Evolutionary conservation across 2,797 vertebrate species (phyloP).

Genomic region (Hybognathus amarus): DNA sequence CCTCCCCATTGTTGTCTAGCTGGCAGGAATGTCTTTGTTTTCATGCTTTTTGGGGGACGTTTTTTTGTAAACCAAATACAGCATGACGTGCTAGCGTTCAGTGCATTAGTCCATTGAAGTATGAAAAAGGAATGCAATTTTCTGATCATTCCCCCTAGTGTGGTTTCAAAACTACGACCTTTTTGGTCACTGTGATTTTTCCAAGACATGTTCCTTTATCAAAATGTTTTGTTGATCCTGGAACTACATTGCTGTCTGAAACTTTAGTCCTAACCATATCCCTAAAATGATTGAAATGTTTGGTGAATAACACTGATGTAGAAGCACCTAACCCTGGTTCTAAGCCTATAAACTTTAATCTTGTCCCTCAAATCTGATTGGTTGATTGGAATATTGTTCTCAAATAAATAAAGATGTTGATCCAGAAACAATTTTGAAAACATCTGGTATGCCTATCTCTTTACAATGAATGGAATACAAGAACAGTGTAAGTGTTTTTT

Average conservation of each 20-base stretch:
- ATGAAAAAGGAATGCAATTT: background rate
- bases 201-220: background rate
- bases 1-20: slow-evolving; percentile 39
- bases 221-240: background rate
- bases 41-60: background rate
- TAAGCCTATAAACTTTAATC: background rate
- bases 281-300: background rate
- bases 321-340: background rate
- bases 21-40: slow-evolving; percentile 34
- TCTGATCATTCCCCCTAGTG: background rate
- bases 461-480: background rate
- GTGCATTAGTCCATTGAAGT: background rate
- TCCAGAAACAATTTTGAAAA: background rate
- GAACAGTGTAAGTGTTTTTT: background rate
- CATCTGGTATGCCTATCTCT: no score
- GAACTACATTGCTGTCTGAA: background rate
- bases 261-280: no score
- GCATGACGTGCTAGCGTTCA: background rate
- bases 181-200: background rate
- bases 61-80: background rate
- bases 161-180: background rate
- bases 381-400: no score
- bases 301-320: background rate
- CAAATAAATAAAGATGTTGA: no score
- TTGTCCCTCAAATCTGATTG: no score